These are phyloP conservation scores for Drosophila niveifrons DNA, from an alignment of 2,888 invertebrate species.

Conservation along the genomic window DNA sequence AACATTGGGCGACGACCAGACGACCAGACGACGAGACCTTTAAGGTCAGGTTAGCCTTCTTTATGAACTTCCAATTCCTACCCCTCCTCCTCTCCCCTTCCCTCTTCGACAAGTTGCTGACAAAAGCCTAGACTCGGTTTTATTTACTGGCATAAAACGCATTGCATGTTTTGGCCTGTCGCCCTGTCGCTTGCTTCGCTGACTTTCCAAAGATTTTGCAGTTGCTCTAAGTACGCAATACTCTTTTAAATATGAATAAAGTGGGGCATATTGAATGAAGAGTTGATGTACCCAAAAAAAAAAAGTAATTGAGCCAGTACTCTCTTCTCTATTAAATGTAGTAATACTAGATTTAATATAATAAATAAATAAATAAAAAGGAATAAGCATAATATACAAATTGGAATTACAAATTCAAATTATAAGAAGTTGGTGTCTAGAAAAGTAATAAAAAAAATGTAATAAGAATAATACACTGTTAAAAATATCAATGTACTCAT, in stretches of 20 bases:
- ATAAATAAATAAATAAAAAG: too few species aligned
- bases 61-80: constrained; percentile 10
- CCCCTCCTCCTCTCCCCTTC: neutral
- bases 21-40: constrained; percentile 11
- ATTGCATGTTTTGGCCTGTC: constrained; percentile 73
- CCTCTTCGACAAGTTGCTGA: neutral
- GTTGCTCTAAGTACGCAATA: constrained; percentile 42
- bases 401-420: too few species aligned
- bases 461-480: too few species aligned
- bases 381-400: too few species aligned
- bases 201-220: constrained; percentile 46
- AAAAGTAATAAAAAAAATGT: too few species aligned
- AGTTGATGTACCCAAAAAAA: too few species aligned
- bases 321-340: too few species aligned
- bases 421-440: too few species aligned
- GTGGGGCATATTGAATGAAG: constrained; percentile 22
- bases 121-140: neutral
- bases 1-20: constrained; percentile 11
- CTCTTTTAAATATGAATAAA: neutral
- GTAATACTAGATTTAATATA: too few species aligned
- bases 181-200: constrained; percentile 73
- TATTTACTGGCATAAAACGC: constrained; percentile 60
- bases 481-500: too few species aligned
- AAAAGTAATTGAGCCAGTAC: too few species aligned
- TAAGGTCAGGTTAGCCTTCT: constrained; percentile 54